Base-by-base conservation (phyloP, 2,888 invertebrate genomes). In the Microctonus aethiopoides region DNA sequence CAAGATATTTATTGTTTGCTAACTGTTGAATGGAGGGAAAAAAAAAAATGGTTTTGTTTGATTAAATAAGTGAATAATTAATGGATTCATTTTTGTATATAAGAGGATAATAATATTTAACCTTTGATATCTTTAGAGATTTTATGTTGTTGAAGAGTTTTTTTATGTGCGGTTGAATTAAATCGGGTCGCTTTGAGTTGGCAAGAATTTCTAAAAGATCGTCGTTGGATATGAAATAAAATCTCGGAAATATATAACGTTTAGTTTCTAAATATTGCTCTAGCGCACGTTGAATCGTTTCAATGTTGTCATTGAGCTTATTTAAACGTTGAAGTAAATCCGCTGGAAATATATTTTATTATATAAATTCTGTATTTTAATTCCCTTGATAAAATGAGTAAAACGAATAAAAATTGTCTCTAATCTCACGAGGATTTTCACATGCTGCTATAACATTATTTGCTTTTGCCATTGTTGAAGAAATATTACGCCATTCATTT, bases 231-330 rank as follows among this genome's bases (percentile, higher is more conserved):
- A 94, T 90, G 82, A 94, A 94, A 84, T 94, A 94, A 83, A 94
- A 94, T 68, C 94, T 87, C 13, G 96, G 96, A 86, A 97, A 97
- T 54, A 94, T 84, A 84, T 94, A 93, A n/a, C 96, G 89, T 83
- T 97, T 97, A 0, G 93, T 93, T 87, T 97, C 96, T 73, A 97
- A 88, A 86, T 96, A 97, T 82, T 92, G 91, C 85, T 96, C 96
- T 64, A 97, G 87, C 0, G 94, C 93, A 81, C 95, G 90, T 82
- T 96, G 92, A 77, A 96, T 94, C 39, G 89, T 87, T 83, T 96
- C 96, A 73, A 96, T 88, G 76, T 92, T 91, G 67, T 91, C 91
- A 76, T 92, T 92, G 91, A 96, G 92, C 76, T 88, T 87, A 74
- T 91, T 93, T 65, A 96, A 87, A 77, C 90, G 90, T 76, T 92